These are phyloP conservation scores for Odontomyia ornata DNA, from an alignment of 2,888 invertebrate genomes.

Conservation along the genomic window DNA sequence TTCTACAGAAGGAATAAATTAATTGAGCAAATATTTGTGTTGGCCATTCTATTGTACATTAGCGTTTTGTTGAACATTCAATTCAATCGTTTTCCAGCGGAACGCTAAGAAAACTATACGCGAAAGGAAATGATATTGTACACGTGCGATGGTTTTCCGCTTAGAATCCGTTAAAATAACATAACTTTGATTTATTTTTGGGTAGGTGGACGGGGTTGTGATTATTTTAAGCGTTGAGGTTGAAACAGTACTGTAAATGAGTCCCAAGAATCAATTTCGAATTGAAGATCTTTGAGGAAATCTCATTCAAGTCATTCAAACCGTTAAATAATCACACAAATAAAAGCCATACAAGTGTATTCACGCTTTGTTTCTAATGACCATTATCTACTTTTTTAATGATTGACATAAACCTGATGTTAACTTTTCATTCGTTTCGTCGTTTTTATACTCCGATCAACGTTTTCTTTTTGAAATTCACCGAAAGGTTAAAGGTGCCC, in stretches of 20 bases:
- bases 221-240: too few relatives aligned
- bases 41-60: slow-evolving; percentile 4
- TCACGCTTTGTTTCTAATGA: too few relatives aligned
- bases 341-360: too few relatives aligned
- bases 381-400: too few relatives aligned
- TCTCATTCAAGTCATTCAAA: too few relatives aligned
- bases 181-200: background rate
- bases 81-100: background rate
- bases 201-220: too few relatives aligned
- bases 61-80: slow-evolving; percentile 26
- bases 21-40: slow-evolving; percentile 20
- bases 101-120: background rate
- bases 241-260: too few relatives aligned
- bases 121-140: background rate
- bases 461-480: background rate
- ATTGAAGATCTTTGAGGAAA: too few relatives aligned
- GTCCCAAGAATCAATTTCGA: too few relatives aligned
- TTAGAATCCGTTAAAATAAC: background rate
- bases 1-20: slow-evolving; percentile 1
- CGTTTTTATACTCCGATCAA: background rate
- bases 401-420: slow-evolving; percentile 27
- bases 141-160: background rate
- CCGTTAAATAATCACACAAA: too few relatives aligned
- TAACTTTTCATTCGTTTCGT: background rate
- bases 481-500: background rate